These are phyloP conservation scores for Mohoua ochrocephala DNA, from an alignment of 2,113 vertebrate genomes.

Conservation along the genomic window DNA sequence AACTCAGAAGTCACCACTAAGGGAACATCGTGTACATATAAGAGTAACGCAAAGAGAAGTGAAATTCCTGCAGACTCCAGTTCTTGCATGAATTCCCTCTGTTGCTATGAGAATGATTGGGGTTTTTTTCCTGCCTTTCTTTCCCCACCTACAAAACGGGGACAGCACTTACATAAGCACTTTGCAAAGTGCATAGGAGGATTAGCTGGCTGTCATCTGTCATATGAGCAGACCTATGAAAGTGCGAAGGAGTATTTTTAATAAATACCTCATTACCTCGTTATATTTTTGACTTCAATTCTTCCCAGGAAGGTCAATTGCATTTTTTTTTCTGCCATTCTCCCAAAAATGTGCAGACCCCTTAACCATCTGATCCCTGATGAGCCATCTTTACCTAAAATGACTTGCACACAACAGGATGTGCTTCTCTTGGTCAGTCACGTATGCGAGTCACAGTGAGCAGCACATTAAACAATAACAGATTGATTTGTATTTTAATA, in stretches of 20 bases:
- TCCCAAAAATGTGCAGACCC: not conserved
- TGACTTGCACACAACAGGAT: not conserved
- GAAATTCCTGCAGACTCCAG: not conserved
- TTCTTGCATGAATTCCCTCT: not conserved
- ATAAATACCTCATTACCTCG: not conserved
- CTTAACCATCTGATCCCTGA: not conserved
- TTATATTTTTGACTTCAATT: not conserved
- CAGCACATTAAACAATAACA: not conserved
- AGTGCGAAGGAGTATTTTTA: not conserved
- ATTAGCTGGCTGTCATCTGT: conserved; percentile 5
- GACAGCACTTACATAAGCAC: not conserved
- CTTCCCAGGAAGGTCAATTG: not conserved
- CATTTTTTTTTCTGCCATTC: not conserved
- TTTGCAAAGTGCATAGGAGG: not conserved
- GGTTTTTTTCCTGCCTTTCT: not conserved
- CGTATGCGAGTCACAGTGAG: not conserved
- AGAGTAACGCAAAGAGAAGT: not conserved
- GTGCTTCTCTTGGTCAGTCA: not conserved
- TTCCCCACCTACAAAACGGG: not conserved
- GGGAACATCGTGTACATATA: not conserved
- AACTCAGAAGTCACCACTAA: not conserved
- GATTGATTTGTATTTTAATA: conserved; percentile 54
- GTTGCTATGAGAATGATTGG: not conserved
- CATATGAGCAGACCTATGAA: not conserved
- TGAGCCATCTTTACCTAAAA: not conserved